Evolutionary conservation across 2,797 vertebrate genomes (phyloP), one percentile per base, ranked within the genome.

Genomic region (Anisognathus igniventris): DNA sequence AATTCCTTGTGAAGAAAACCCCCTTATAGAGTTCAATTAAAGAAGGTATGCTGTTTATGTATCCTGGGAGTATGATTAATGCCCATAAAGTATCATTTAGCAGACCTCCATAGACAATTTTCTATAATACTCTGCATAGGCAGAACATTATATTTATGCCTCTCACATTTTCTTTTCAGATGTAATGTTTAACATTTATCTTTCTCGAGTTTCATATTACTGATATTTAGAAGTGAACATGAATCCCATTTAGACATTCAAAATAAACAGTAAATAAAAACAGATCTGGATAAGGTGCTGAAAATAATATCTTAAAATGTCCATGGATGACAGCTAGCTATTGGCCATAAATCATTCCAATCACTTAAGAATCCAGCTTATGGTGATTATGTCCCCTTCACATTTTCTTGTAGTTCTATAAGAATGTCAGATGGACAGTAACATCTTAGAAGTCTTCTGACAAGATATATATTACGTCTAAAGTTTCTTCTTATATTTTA

Each of bases 121-220:
- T 82, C 51, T 89, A 25, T 40, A 73, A 78, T 40, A 62, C 9
- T 39, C 56, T 58, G 7, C 25, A 73, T 53, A 71, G 48, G 22
- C 33, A 67, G 53, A 66, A 33, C 68, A 75, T 50, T 45, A 60
- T 72, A 65, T 72, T 92, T 48, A 60, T 40, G 35, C 7, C 25
- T 73, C 56, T 90, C 75, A 80, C 6, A 73, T 85, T 91, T 94
- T 93, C 70, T 78, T 72, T 85, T 66, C 58, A 58, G 19, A 35
- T 50, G 6, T 18, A 54, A 54, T 37, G 4, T 57, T 90, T 88
- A 87, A 73, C 71, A 76, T 73, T 88, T 66, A 35, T 54, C 35
- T 76, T 85, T 56, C 33, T 48, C 60, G 24, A 77, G 83, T 82
- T 95, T 76, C 47, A 24, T 79, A 50, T 82, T 89, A 60, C 37